These are phyloP conservation scores for Menidia beryllina DNA, from an alignment of 2,113 vertebrate species.

Conservation along the genomic window DNA sequence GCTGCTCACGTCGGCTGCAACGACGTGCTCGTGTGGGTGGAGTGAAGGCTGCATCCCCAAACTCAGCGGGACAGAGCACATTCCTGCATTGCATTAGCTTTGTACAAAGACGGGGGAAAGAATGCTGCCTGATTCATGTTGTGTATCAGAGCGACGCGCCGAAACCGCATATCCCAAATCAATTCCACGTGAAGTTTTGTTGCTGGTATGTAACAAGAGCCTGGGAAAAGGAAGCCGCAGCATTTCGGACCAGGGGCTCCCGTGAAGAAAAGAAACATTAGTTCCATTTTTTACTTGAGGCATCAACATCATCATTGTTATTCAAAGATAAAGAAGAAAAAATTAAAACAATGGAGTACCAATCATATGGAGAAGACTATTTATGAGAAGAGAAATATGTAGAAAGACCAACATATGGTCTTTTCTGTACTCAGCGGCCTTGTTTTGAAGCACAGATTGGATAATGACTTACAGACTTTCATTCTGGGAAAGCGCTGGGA, in stretches of 20 bases:
- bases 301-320: not conserved
- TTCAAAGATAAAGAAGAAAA: not conserved
- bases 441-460: conserved; percentile 36
- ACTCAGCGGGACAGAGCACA: conserved; percentile 45
- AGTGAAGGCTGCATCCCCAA: conserved; percentile 5
- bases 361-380: not conserved
- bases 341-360: not conserved
- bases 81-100: conserved; percentile 53
- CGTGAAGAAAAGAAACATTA: not conserved
- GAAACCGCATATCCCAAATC: conserved; percentile 35
- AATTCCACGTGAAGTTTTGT: conserved; percentile 43
- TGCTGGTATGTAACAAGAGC: conserved; percentile 19
- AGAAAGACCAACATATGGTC: not conserved
- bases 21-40: not conserved
- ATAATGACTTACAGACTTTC: conserved; percentile 66
- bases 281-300: not conserved
- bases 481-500: conserved; percentile 31
- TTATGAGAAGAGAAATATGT: too few species aligned
- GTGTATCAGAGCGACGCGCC: conserved; percentile 11
- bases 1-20: not conserved
- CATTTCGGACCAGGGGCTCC: not conserved
- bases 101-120: conserved; percentile 6
- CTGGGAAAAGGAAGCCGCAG: conserved; percentile 9
- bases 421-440: conserved; percentile 32
- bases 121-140: conserved; percentile 25